These are phyloP conservation scores for Symphodus melops DNA, from an alignment of 2,113 vertebrate species.

Conservation along the genomic window DNA sequence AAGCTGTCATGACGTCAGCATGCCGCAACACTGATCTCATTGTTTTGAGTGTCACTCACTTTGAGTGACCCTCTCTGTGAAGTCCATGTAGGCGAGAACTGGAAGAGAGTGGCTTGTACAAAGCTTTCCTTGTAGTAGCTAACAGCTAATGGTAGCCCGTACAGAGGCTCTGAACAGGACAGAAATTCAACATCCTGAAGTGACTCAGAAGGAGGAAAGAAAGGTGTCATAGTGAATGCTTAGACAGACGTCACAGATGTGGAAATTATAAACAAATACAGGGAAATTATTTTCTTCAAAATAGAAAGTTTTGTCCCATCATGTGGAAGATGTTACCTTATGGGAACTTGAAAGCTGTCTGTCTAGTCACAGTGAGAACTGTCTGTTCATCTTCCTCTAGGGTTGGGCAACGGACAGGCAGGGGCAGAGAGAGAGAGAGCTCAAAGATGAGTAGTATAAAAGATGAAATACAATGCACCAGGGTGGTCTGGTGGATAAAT, in stretches of 20 bases:
- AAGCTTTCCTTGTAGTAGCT: constrained; percentile 69
- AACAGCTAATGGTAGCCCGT: constrained; percentile 37
- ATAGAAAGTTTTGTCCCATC: constrained; percentile 37
- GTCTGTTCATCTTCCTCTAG: constrained; percentile 53
- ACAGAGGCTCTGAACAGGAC: constrained; percentile 55
- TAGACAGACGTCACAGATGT: constrained; percentile 42
- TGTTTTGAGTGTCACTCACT: constrained; percentile 70
- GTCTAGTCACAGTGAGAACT: constrained; percentile 52
- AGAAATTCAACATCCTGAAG: constrained; percentile 57
- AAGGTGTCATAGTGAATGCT: constrained; percentile 47
- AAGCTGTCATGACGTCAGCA: constrained; percentile 63
- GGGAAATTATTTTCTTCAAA: constrained; percentile 58
- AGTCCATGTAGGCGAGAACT: constrained; percentile 66
- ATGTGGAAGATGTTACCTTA: constrained; percentile 70
- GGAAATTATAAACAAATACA: constrained; percentile 56
- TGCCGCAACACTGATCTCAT: constrained; percentile 77
- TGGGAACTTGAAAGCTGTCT: constrained; percentile 47
- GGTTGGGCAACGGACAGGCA: constrained; percentile 59
- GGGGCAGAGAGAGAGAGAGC: constrained; percentile 24
- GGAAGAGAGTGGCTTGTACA: constrained; percentile 63
- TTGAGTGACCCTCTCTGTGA: constrained; percentile 67
- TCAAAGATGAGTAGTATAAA: constrained; percentile 26
- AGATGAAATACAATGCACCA: constrained; percentile 25
- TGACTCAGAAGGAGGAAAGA: constrained; percentile 46
- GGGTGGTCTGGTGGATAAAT: constrained; percentile 4